Evolutionary conservation across 2,888 invertebrate genomes (phyloP), one percentile per base, ranked within the genome.

Genomic region (Parnassius mnemosyne): DNA sequence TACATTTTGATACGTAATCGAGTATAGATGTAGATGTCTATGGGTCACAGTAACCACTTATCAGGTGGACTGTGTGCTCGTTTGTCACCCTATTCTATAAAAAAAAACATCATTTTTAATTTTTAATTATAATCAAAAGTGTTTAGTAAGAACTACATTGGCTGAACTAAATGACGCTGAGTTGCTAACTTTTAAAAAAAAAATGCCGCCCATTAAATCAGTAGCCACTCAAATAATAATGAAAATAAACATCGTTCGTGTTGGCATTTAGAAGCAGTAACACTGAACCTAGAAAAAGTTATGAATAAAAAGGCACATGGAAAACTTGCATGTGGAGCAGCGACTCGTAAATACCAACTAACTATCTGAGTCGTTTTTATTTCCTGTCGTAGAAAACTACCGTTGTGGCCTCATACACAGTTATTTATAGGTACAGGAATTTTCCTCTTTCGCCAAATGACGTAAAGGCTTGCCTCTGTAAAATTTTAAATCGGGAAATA

Each of bases 281-380:
- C 10, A 41, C 25, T 46, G 10, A 47, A 47, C 16, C 44, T 13
- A 49, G 41, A 53, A 60, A 59, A 47, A 60, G 59, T 46, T 53
- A 60, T 12, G 44, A 52, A 51, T 54, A 58, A 57, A 63, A 58
- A 55, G 46, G 34, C 16, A 53, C 51, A 56, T n/a, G 20, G 47
- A 43, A 57, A 58, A 58, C 53, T 58, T 57, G 53, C 50, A 57
- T 43, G 50, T 43, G 43, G 25, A 43, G 59, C 42, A 49, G 47
- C 59, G 25, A 59, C n/a, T 60, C 63, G 63, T 63, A 63, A 63
- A 63, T 63, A 63, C 63, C 52, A 63, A 63, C 63, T 56, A 63
- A 47, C 63, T 63, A 63, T 63, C 55, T 56, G 56, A 51, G 55
- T 55, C 55, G 54, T 60, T 63, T 59, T 63, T 63, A 60, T 59